Conservation (phyloP, 2,113 vertebrate species). For the Chloroceryle aenea region DNA sequence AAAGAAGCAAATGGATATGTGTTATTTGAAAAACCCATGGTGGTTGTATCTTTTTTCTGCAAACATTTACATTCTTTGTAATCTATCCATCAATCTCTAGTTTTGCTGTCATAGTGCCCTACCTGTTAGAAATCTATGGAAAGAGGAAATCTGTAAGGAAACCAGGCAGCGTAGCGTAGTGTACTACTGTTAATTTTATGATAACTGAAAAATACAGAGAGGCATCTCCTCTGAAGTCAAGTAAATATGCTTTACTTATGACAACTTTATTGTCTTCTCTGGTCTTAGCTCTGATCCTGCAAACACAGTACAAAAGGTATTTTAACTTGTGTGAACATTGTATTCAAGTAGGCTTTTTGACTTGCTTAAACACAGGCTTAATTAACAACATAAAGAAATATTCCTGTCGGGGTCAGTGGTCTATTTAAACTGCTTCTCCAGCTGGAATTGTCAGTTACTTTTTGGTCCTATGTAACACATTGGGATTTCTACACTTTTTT, state of each 20-base stretch:
- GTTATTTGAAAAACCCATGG: slow-evolving; percentile 92
- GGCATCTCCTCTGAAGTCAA: neutral
- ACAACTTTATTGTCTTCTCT: neutral
- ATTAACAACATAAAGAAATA: neutral
- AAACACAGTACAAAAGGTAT: neutral
- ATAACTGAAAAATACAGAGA: neutral
- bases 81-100: neutral
- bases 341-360: neutral
- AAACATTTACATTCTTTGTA: neutral
- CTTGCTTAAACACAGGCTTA: neutral
- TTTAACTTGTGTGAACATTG: neutral
- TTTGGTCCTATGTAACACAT: neutral
- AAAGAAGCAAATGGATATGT: slow-evolving; percentile 94
- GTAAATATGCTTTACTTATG: neutral
- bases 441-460: neutral
- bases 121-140: neutral
- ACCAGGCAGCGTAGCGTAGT: neutral
- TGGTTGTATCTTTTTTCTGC: slow-evolving; percentile 96
- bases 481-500: neutral
- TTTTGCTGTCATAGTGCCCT: neutral
- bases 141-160: neutral
- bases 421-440: neutral
- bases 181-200: neutral
- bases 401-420: neutral
- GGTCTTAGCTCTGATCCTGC: neutral